These are phyloP conservation scores for Phytoseiulus persimilis DNA, from an alignment of 2,888 invertebrate genomes.

Conservation along the genomic window DNA sequence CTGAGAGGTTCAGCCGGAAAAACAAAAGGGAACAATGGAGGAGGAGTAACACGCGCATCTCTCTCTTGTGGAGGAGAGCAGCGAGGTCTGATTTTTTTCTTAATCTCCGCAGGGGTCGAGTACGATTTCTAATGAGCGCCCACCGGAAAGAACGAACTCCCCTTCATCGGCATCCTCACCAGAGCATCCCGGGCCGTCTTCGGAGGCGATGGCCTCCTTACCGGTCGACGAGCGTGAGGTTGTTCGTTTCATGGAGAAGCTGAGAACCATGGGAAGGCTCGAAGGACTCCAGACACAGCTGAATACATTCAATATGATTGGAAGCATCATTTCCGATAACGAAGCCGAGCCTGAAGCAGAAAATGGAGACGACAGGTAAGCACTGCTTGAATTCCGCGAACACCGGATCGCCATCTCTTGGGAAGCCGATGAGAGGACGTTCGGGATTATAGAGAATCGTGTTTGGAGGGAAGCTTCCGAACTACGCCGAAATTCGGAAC, in stretches of 20 bases:
- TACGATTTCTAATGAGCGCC: constrained; percentile 7
- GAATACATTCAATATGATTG: background rate
- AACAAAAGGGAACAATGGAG: too few species aligned
- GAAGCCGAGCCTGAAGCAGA: background rate
- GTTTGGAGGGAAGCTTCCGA: too few species aligned
- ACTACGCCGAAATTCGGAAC: background rate
- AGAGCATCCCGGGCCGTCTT: constrained; percentile 30
- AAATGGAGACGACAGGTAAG: constrained; percentile 21
- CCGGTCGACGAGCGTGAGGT: constrained; percentile 9
- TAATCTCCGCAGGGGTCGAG: background rate
- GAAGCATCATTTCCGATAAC: background rate
- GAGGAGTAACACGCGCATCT: too few species aligned
- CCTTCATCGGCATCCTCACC: constrained; percentile 22
- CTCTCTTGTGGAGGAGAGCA: too few species aligned
- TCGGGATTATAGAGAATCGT: too few species aligned
- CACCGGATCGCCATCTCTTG: too few species aligned
- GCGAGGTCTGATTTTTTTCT: too few species aligned
- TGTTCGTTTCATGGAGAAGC: constrained; percentile 31
- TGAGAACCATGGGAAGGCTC: constrained; percentile 19
- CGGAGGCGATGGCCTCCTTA: background rate
- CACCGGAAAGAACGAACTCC: background rate
- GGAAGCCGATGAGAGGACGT: too few species aligned
- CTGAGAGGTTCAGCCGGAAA: too few species aligned
- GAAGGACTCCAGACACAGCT: background rate
- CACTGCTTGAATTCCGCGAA: too few species aligned